Base-by-base conservation (phyloP, 2,888 invertebrate genomes). In the Digitonthophagus gazella region DNA sequence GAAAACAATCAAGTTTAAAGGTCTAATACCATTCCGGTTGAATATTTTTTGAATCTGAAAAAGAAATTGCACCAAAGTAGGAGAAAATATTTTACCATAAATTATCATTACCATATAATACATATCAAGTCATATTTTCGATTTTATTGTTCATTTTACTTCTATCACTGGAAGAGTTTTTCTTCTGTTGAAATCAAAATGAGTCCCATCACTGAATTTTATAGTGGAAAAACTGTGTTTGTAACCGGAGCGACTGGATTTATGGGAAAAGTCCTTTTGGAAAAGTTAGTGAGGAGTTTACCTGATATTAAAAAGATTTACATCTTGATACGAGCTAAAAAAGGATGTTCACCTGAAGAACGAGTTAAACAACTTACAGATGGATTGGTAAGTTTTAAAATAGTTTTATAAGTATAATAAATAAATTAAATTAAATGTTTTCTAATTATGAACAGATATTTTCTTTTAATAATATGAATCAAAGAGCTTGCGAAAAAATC, bases 401-500 rank as follows among this genome's bases (percentile, higher is more conserved):
- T 18, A 18, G 11, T 18, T 16, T 14, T 14, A 1, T 16, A 14
- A 58, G 11, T 4, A 58, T 18, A 16, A 58, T 57, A 57, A 58
- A 58, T 18, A 18, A 15, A 58, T 14, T n/a, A 57, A 57, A 2
- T 67, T 44, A n/a, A n/a, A n/a, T n/a, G n/a, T n/a, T n/a, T n/a
- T 68, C 55, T 19, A 16, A 68, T n/a, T n/a, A n/a, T n/a, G n/a
- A n/a, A n/a, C n/a, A n/a, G 67, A 19, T 57, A 14, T 68, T 68
- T 56, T 44, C 56, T 8, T 64, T 68, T 5, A 16, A 56, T 15
- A 18, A 68, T n/a, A 28, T 68, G 22, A 56, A 16, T 2, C 14
- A 19, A 15, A 18, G n/a, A 14, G 55, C 64, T 22, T 66, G 87
- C 72, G 78, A 82, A 68, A 90, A 90, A 79, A 76, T 91, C 55